phyloP scores from a whole-genome alignment of 2,113 vertebrate genomes.

The Pseudopipra pipra region DNA sequence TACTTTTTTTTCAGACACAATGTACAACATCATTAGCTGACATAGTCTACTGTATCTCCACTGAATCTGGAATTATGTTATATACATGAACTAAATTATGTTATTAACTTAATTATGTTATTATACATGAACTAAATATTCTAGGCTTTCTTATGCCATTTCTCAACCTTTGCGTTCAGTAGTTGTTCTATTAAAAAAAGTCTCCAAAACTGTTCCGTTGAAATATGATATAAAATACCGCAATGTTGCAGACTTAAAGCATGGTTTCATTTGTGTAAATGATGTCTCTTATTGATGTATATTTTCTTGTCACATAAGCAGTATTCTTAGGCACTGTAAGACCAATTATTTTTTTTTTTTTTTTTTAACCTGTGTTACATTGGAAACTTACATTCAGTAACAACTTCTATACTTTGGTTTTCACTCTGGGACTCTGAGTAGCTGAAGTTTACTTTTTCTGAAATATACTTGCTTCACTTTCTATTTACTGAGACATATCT shows the following conservation, averaged over 20 bases:
- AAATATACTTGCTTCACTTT: not conserved
- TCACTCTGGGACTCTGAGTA: not conserved
- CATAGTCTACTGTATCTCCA: not conserved
- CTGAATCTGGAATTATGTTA: not conserved
- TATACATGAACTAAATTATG: not conserved
- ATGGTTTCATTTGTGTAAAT: not conserved
- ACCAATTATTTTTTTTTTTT: not conserved
- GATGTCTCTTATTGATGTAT: not conserved
- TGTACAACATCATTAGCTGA: not conserved
- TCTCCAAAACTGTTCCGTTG: rapidly evolving
- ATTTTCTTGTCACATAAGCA: not conserved
- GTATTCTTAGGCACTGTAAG: not conserved
- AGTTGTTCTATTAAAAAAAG: not conserved
- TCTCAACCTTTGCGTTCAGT: not conserved
- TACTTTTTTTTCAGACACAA: not conserved
- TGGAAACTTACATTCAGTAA: not conserved
- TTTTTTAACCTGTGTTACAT: not conserved
- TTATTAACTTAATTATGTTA: no score
- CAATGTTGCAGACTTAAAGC: not conserved
- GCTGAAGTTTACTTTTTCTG: not conserved
- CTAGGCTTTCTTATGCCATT: not conserved
- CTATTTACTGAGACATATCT: not conserved
- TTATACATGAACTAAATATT: not conserved
- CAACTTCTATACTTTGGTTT: not conserved
- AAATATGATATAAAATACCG: not conserved